phyloP scores from a whole-genome alignment of 2,113 vertebrate species.

The Ardeotis arabs region DNA sequence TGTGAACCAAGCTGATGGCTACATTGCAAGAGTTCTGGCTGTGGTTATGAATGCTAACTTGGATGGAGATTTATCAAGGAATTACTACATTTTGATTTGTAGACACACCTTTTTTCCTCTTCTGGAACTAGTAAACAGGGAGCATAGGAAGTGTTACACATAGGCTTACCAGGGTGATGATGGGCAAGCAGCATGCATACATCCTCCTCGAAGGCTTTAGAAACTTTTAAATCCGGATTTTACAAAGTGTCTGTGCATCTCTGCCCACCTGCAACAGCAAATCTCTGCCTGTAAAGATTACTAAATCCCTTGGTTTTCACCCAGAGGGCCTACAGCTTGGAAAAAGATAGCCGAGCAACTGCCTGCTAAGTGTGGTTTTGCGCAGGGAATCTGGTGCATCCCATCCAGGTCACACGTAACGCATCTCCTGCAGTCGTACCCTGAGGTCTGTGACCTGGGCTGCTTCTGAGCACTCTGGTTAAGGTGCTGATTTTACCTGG shows the following conservation, averaged over 20 bases:
- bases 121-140: not conserved
- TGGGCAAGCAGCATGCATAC: not conserved
- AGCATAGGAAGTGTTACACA: not conserved
- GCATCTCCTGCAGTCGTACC: not conserved
- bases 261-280: not conserved
- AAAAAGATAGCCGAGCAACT: not conserved
- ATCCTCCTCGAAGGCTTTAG: not conserved
- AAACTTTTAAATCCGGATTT: not conserved
- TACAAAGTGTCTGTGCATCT: not conserved
- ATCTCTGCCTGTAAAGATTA: not conserved
- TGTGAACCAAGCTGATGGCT: not conserved
- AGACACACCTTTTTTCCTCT: fast-evolving
- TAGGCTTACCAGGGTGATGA: not conserved
- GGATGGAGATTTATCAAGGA: not conserved
- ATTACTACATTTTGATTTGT: not conserved
- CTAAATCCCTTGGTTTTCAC: not conserved
- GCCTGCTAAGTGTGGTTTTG: not conserved
- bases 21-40: not conserved
- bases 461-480: not conserved
- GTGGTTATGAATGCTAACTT: not conserved
- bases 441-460: not conserved
- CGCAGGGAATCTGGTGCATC: not conserved
- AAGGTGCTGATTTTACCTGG: not conserved
- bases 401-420: not conserved
- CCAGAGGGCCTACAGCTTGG: not conserved